phyloP scores from a whole-genome alignment of 1,140 invertebrate genomes.

The Copidosoma floridanum region DNA sequence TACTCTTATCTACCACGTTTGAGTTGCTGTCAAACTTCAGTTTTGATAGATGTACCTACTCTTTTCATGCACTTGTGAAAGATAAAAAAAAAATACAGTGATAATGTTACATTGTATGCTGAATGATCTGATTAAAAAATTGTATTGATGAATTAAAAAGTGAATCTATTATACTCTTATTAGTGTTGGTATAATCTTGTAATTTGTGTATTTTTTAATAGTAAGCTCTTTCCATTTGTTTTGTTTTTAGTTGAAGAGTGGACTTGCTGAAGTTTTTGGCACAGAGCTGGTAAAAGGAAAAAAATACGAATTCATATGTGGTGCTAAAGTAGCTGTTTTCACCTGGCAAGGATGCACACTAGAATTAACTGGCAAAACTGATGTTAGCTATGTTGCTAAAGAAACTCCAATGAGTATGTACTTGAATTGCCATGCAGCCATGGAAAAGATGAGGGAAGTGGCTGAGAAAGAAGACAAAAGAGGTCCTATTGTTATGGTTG shows the following conservation, averaged over 20 bases:
- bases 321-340: constrained; percentile 93
- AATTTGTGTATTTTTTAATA: too few species aligned
- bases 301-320: constrained; percentile 84
- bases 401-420: constrained; percentile 97
- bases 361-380: constrained; percentile 80
- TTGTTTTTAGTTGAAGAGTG: constrained; percentile 70
- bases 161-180: too few species aligned
- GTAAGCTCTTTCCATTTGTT: background rate
- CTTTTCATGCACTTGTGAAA: too few species aligned
- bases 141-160: too few species aligned
- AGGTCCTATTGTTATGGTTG: constrained; percentile 86
- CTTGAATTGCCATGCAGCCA: constrained; percentile 89
- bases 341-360: constrained; percentile 93
- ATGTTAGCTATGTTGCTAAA: constrained; percentile 91
- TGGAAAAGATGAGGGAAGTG: constrained; percentile 84
- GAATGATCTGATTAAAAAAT: too few species aligned
- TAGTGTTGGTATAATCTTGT: too few species aligned
- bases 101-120: too few species aligned
- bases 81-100: too few species aligned
- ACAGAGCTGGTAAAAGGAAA: constrained; percentile 94
- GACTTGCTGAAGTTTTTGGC: constrained; percentile 94
- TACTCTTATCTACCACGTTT: too few species aligned
- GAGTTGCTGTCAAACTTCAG: too few species aligned
- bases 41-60: too few species aligned
- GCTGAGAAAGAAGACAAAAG: constrained; percentile 72